Conservation (phyloP, 2,113 vertebrate genomes). For the Hylia prasina region DNA sequence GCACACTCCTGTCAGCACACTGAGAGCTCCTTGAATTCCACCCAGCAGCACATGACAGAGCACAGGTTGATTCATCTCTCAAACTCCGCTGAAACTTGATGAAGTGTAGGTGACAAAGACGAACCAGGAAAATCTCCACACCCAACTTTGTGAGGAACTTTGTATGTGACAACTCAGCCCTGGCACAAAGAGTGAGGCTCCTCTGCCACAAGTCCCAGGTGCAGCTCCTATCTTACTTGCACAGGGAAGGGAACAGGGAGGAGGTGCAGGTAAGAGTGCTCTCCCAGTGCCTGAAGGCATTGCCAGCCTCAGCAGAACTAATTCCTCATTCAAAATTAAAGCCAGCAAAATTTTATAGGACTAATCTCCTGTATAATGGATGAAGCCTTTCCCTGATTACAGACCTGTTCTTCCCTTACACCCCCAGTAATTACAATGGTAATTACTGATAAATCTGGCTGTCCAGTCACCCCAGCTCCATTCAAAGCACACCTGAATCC, state of each 20-base stretch:
- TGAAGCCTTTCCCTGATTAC: background rate
- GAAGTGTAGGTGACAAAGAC: background rate
- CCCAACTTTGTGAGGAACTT: background rate
- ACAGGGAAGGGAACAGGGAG: background rate
- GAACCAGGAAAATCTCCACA: background rate
- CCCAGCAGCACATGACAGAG: background rate
- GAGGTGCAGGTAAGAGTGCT: background rate
- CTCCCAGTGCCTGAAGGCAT: background rate
- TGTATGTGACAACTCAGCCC: background rate
- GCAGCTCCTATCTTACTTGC: background rate
- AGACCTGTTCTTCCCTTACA: background rate
- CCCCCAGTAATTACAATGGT: fast-evolving
- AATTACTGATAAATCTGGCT: background rate
- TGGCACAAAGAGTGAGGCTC: fast-evolving
- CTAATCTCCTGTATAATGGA: background rate
- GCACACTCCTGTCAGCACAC: background rate
- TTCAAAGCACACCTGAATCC: background rate
- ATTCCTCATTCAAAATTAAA: background rate
- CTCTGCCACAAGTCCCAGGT: background rate
- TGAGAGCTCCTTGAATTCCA: background rate
- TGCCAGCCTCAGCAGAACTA: background rate
- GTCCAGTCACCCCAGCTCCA: background rate
- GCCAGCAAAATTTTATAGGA: background rate
- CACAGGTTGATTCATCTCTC: background rate
- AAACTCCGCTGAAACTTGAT: background rate